These are phyloP conservation scores for Lutjanus argentimaculatus DNA, from an alignment of 2,797 vertebrate genomes.

Conservation along the genomic window DNA sequence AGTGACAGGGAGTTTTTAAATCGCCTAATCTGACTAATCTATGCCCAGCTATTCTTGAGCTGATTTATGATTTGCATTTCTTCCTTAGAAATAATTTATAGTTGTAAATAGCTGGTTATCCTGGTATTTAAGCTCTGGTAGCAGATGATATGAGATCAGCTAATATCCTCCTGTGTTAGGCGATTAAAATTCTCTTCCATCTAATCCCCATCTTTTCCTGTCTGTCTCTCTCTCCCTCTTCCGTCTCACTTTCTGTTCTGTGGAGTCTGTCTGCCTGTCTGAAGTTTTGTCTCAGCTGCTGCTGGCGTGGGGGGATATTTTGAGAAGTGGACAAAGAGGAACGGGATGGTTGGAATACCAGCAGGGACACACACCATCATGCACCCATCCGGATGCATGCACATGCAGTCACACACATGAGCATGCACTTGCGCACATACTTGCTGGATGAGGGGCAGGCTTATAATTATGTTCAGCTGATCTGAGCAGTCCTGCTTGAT, in stretches of 20 bases:
- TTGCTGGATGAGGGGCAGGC: neutral
- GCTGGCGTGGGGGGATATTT: conserved; percentile 73
- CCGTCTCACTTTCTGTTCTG: neutral
- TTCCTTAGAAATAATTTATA: neutral
- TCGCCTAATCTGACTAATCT: neutral
- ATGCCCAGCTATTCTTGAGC: neutral
- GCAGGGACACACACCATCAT: conserved; percentile 23
- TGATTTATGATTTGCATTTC: too few relatives aligned
- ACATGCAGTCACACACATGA: conserved; percentile 6
- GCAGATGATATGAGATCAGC: neutral
- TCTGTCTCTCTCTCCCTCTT: neutral
- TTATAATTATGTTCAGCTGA: conserved; percentile 10
- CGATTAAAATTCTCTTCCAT: neutral
- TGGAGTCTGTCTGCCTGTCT: conserved; percentile 33
- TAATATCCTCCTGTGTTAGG: conserved; percentile 2
- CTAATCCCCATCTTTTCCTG: neutral
- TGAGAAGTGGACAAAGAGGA: conserved; percentile 77
- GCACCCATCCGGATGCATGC: neutral
- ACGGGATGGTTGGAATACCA: conserved; percentile 77
- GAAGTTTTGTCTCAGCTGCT: conserved; percentile 79
- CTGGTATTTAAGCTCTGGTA: too few relatives aligned
- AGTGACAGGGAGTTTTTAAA: conserved; percentile 1
- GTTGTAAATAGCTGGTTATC: too few relatives aligned
- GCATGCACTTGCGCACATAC: neutral
- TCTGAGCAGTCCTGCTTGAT: neutral